Conservation (phyloP, 35 echinoderm and acorn worm species). For the Lytechinus variegatus region DNA sequence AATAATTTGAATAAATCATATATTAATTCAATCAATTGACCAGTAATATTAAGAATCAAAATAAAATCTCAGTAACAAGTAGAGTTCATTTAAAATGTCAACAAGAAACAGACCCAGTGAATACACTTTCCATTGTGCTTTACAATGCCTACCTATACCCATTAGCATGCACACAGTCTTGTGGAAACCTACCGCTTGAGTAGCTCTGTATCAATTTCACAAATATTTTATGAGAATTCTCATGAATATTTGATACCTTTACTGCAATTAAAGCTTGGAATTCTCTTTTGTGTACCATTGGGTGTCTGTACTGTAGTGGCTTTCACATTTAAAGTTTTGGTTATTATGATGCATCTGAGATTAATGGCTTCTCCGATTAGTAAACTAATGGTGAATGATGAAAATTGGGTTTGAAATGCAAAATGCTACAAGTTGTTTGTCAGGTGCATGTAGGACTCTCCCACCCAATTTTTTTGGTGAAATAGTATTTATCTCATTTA, state of each 20-base stretch:
- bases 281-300: neutral
- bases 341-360: neutral
- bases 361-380: neutral
- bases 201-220: neutral
- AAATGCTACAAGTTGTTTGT: neutral
- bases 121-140: neutral
- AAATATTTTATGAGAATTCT: constrained; percentile 15
- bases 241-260: neutral
- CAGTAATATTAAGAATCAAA: neutral
- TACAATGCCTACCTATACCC: neutral
- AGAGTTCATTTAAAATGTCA: neutral
- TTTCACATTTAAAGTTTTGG: neutral
- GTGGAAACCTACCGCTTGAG: neutral
- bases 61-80: neutral
- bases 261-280: neutral
- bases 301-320: neutral
- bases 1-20: no score
- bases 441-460: neutral
- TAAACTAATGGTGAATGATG: neutral
- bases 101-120: neutral
- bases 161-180: neutral
- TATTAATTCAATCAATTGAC: no score
- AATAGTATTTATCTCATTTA: no score
- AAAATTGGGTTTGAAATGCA: neutral
- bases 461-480: no score